Base-by-base conservation (phyloP, 2,797 vertebrate genomes). In the Gymnoscopelus braueri region DNA sequence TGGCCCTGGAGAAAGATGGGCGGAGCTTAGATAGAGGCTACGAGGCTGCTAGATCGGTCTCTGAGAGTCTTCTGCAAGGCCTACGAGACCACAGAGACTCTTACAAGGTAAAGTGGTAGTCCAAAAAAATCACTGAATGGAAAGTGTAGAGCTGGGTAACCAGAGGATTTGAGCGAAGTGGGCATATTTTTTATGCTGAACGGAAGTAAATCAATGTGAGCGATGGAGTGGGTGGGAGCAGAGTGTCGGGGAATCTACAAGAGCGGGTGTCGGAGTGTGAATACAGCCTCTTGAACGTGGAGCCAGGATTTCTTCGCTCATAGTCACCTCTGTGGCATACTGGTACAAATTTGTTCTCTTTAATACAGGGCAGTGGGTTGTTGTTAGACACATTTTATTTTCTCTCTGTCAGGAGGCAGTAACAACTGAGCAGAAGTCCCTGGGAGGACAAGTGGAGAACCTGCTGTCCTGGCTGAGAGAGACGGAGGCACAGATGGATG, bases 1-100 rank as follows among this genome's bases (percentile, higher is more conserved):
- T 93, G 69, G 96, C 96, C 55, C 88, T 99, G 81, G 95, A 97
- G 79, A 99, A 97, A 85, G 97, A 99, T 57, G 89, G 91, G 72
- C 95, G 94, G 83, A 96, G 96, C 84, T 92, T 99, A 65, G 87
- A 94, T 19, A 95, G 95, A 75, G 95, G 95, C 12, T 94, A 96
- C 66, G 89, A 91, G 76, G 94, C 96, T 0, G 94, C 95, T 0
- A 88, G 63, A 2, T 86, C 90, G 0, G 80, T 91, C 24, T 95
- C 95, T 60, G 84, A 88, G 39, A 90, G 91, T 29, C 85, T 92
- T 79, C 86, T 96, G 58, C 90, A 91, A 49, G 91, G 89, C 60
- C 93, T 99, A 26, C 89, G 63, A 0, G 88, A 87, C 72, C 91
- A 90, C 0, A 85, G 91, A 60, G 93, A 95, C 75, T 83, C 89